These are phyloP conservation scores for Acrobasis repandana DNA, from an alignment of 2,888 invertebrate species.

Conservation along the genomic window DNA sequence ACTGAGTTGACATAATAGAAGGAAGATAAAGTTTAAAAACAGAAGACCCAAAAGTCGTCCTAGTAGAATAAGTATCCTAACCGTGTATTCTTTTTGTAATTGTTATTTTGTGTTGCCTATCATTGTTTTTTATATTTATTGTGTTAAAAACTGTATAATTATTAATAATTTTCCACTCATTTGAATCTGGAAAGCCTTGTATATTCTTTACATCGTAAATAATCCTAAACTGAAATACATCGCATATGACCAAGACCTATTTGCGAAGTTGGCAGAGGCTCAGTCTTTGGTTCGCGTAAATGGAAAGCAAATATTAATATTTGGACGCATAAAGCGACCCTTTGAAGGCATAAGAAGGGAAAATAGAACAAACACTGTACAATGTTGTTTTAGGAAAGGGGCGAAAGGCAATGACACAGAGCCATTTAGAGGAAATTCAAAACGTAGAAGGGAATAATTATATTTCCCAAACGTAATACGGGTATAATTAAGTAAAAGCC, in stretches of 20 bases:
- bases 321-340: slow-evolving; percentile 35
- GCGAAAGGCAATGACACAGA: not conserved
- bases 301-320: slow-evolving; percentile 51
- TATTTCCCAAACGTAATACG: not conserved
- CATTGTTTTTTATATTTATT: too few relatives aligned
- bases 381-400: slow-evolving; percentile 4
- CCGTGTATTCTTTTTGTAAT: too few relatives aligned
- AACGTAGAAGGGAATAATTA: not conserved
- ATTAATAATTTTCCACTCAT: too few relatives aligned
- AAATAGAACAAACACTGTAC: slow-evolving; percentile 2
- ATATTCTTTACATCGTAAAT: not conserved
- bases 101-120: too few relatives aligned
- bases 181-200: too few relatives aligned
- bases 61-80: too few relatives aligned
- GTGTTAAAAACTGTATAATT: too few relatives aligned
- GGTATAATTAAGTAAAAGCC: not conserved
- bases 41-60: too few relatives aligned
- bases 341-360: slow-evolving; percentile 21
- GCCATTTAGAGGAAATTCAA: not conserved
- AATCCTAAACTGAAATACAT: not conserved
- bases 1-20: too few relatives aligned
- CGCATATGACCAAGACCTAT: slow-evolving; percentile 51
- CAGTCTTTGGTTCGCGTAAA: slow-evolving; percentile 40
- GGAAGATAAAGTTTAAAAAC: too few relatives aligned
- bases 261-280: slow-evolving; percentile 46